Percentiles rank a stretch among this genome's conserved stretches.
These are phyloP conservation scores for Cochlearius cochlearius DNA, from an alignment of 2,113 vertebrate genomes.

Conservation along the genomic window DNA sequence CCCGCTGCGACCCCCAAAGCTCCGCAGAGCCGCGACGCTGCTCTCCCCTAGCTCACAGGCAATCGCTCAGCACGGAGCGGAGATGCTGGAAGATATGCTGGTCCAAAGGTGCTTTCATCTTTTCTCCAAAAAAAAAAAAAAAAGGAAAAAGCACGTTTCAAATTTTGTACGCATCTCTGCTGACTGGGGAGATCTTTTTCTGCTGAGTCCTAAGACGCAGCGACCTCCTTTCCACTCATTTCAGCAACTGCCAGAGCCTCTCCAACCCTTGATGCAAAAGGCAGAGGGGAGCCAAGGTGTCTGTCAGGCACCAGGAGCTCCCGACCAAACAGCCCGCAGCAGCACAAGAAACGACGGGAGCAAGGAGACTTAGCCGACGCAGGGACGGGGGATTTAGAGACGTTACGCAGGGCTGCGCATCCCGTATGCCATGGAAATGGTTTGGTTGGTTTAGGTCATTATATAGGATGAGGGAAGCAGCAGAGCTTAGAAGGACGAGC, in stretches of 20 bases:
- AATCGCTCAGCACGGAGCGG: background rate
- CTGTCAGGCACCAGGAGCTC: background rate
- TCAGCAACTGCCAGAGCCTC: background rate
- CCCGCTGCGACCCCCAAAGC: background rate
- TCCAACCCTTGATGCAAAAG: background rate
- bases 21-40: background rate
- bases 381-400: rapidly evolving
- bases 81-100: background rate
- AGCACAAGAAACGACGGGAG: rapidly evolving
- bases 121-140: background rate
- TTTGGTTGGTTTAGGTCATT: too few species aligned
- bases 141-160: background rate
- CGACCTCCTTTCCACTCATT: background rate
- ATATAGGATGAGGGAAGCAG: background rate
- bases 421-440: rapidly evolving
- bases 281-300: background rate
- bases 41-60: background rate
- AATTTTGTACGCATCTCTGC: background rate
- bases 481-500: background rate
- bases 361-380: rapidly evolving
- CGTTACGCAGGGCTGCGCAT: rapidly evolving
- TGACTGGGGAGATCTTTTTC: background rate
- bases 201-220: background rate
- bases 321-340: rapidly evolving
- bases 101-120: background rate